Evolutionary conservation across 2,113 vertebrate species (phyloP).

Genomic region (zebrafish (Danio rerio)): GRCz12tu NC_133187.1:36126001-36126500

Average conservation of each 20-base stretch:
- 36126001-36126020: conserved; percentile 43
- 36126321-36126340: too few relatives aligned
- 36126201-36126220: not conserved
- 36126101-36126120: conserved; percentile 62
- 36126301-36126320: too few relatives aligned
- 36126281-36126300: too few relatives aligned
- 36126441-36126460: too few relatives aligned
- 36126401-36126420: too few relatives aligned
- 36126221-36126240: conserved; percentile 29
- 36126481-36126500: too few relatives aligned
- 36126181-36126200: conserved; percentile 47
- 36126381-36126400: too few relatives aligned
- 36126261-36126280: too few relatives aligned
- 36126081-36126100: conserved; percentile 57
- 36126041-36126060: conserved; percentile 41
- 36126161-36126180: conserved; percentile 54
- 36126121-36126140: conserved; percentile 61
- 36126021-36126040: conserved; percentile 59
- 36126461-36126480: too few relatives aligned
- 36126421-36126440: too few relatives aligned
- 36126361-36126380: too few relatives aligned
- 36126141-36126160: conserved; percentile 53
- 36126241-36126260: not conserved
- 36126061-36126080: conserved; percentile 53
- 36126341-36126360: too few relatives aligned